Conservation (phyloP, 2,888 invertebrate species). For the Chymomyza caudatula region DNA sequence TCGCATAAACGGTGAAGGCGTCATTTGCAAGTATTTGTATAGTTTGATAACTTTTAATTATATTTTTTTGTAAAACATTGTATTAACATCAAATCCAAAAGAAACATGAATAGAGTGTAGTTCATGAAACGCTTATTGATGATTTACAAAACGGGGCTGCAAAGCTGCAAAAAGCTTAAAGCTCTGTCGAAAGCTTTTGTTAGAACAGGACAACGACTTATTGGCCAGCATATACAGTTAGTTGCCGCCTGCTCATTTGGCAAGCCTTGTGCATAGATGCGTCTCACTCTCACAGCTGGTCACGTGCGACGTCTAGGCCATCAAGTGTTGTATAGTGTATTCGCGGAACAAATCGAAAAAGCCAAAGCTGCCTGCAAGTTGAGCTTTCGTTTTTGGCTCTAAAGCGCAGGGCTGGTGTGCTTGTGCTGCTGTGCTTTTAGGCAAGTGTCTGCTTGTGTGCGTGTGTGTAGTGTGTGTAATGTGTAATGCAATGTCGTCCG, state of each 20-base stretch:
- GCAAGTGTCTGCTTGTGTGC: slow-evolving; percentile 12
- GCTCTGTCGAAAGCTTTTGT: too few species aligned
- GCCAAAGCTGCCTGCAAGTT: not conserved
- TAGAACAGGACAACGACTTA: not conserved
- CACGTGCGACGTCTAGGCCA: not conserved
- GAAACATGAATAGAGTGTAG: not conserved
- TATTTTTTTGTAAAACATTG: not conserved
- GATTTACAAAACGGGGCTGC: not conserved
- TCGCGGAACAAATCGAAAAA: not conserved
- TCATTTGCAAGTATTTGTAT: too few species aligned
- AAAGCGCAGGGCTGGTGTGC: slow-evolving; percentile 49
- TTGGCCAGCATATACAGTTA: not conserved
- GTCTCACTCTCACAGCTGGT: not conserved
- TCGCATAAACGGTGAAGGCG: too few species aligned
- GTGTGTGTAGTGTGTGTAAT: slow-evolving; percentile 28
- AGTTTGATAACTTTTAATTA: too few species aligned
- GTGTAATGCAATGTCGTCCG: slow-evolving; percentile 66
- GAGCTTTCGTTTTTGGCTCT: slow-evolving; percentile 16
- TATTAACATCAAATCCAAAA: not conserved
- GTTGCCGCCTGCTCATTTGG: too few species aligned
- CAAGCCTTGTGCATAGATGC: not conserved
- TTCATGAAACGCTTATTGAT: not conserved
- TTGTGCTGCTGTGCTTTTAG: not conserved
- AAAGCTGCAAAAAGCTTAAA: slow-evolving; percentile 25
- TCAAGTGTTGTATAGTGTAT: not conserved